These are phyloP conservation scores for Dascillus cervinus DNA, from an alignment of 2,888 invertebrate genomes.

Conservation along the genomic window DNA sequence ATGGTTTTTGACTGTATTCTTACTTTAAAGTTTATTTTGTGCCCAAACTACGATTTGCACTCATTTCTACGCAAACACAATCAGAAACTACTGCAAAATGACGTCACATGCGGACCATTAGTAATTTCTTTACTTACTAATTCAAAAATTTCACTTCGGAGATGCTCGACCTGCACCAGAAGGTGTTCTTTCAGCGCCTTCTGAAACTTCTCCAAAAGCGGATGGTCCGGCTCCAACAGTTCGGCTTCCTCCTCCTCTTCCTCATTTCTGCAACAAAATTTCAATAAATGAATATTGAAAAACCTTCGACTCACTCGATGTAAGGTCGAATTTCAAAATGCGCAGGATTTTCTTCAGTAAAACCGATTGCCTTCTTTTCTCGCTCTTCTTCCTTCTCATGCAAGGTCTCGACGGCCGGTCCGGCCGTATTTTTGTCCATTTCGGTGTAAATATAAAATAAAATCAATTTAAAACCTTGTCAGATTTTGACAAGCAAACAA, in stretches of 20 bases:
- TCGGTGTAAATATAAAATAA: conserved; percentile 4
- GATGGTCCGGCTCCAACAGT: conserved; percentile 51
- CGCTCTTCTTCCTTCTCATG: conserved; percentile 2
- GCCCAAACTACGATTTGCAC: too few relatives aligned
- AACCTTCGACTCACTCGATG: too few relatives aligned
- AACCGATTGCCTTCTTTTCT: neutral
- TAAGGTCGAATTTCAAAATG: too few relatives aligned
- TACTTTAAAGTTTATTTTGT: too few relatives aligned
- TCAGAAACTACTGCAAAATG: neutral
- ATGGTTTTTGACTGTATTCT: too few relatives aligned
- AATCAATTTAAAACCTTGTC: too few relatives aligned
- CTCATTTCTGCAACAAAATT: too few relatives aligned
- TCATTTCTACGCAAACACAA: too few relatives aligned
- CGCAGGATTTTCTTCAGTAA: too few relatives aligned
- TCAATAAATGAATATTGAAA: too few relatives aligned
- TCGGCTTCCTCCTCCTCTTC: neutral
- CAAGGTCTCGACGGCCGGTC: neutral
- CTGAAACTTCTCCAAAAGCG: conserved; percentile 67
- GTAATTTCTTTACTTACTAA: conserved; percentile 52
- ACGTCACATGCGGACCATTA: neutral
- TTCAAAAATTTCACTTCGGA: conserved; percentile 59
- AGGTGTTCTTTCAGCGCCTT: conserved; percentile 59
- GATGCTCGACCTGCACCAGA: conserved; percentile 53
- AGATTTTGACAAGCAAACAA: too few relatives aligned
- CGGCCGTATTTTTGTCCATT: neutral